Percentiles rank a stretch among this genome's conserved stretches.
Conservation (phyloP, 2,888 invertebrate species). For the Chrysolina americana region DNA sequence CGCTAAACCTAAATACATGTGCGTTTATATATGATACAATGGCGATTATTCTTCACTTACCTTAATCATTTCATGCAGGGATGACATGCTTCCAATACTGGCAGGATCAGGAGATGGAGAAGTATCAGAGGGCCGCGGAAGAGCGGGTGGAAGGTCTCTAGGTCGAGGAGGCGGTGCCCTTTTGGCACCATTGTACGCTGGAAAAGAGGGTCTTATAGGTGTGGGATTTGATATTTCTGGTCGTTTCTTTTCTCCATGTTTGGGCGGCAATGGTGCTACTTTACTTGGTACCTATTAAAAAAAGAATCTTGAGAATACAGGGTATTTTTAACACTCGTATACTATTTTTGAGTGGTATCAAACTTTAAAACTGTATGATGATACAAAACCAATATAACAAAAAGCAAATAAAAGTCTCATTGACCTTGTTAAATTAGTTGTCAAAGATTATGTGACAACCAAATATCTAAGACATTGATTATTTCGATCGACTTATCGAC, state of each 20-base stretch:
- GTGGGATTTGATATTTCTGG: conserved; percentile 69
- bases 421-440: no score
- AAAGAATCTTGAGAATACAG: not conserved
- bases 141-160: conserved; percentile 74
- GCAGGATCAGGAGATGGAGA: conserved; percentile 73
- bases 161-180: conserved; percentile 75
- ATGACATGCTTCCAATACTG: conserved; percentile 84
- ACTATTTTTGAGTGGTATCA: no score
- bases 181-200: conserved; percentile 70
- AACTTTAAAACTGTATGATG: no score
- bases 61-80: conserved; percentile 82
- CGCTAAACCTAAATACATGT: not conserved
- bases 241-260: conserved; percentile 67
- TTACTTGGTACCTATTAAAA: conserved; percentile 61
- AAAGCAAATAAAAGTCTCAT: no score
- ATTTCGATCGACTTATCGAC: no score
- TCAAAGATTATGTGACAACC: no score
- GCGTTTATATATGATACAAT: not conserved
- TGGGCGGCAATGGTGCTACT: conserved; percentile 74
- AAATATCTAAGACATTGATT: no score
- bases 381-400: no score
- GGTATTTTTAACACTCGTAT: no score
- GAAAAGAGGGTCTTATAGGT: conserved; percentile 69
- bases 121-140: conserved; percentile 71
- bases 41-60: conserved; percentile 59